Evolutionary conservation across 1,140 invertebrate species (phyloP).

Genomic region (Gonatopus flavifemur): DNA sequence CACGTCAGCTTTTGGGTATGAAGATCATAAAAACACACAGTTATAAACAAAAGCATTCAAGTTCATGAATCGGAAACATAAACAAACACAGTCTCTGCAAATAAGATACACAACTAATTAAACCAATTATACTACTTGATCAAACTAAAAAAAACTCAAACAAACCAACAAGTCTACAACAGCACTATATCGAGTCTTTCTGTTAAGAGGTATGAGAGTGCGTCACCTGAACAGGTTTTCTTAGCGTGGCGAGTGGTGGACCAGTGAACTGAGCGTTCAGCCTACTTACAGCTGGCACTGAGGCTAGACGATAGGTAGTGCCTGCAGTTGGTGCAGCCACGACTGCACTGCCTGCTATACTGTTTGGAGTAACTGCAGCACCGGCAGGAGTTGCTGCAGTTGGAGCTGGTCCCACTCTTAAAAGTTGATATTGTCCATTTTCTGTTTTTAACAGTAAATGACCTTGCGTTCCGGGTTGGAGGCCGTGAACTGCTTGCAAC

Average conservation of each 20-base stretch:
- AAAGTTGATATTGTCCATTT: constrained; percentile 89
- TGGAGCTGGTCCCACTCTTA: constrained; percentile 80
- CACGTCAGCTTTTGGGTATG: too few relatives aligned
- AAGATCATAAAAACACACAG: too few relatives aligned
- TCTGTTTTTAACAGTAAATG: constrained; percentile 91
- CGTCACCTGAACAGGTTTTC: constrained; percentile 61
- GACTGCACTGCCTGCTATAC: constrained; percentile 56
- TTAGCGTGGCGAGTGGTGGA: constrained; percentile 62
- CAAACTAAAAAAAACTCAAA: too few relatives aligned
- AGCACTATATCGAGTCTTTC: constrained; percentile 57
- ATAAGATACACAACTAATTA: constrained; percentile 1
- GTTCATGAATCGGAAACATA: too few relatives aligned
- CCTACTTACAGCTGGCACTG: constrained; percentile 63
- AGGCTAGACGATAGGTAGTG: constrained; percentile 63
- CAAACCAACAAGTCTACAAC: constrained; percentile 41
- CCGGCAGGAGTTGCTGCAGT: constrained; percentile 57
- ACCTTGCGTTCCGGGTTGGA: constrained; percentile 79
- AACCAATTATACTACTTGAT: too few relatives aligned
- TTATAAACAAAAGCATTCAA: too few relatives aligned
- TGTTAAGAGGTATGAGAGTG: constrained; percentile 54
- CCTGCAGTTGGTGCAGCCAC: constrained; percentile 47
- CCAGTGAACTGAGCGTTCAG: constrained; percentile 63
- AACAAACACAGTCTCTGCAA: too few relatives aligned
- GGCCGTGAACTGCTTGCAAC: constrained; percentile 79
- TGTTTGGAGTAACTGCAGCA: constrained; percentile 63